These are phyloP conservation scores for Alethe diademata DNA, from an alignment of 2,113 vertebrate species.

Conservation along the genomic window DNA sequence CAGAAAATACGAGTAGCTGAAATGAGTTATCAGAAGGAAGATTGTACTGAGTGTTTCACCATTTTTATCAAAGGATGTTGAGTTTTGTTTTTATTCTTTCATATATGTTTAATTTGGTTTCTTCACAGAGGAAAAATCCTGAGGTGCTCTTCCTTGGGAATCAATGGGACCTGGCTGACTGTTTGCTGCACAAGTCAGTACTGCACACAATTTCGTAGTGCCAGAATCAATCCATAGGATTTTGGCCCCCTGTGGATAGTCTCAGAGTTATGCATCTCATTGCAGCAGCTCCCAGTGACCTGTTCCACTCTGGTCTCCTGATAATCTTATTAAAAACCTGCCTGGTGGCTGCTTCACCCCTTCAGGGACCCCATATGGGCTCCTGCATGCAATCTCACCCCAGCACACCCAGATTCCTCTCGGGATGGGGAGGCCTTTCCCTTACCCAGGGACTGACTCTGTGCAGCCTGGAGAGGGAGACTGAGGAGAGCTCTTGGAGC, in stretches of 20 bases:
- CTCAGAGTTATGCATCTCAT: not conserved
- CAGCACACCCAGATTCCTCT: not conserved
- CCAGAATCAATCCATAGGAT: not conserved
- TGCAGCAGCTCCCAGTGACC: not conserved
- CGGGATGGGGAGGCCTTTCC: accelerated
- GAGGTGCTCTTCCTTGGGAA: not conserved
- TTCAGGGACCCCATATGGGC: accelerated
- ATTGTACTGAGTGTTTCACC: not conserved
- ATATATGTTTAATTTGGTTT: not conserved
- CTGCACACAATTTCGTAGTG: not conserved
- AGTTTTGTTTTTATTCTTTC: not conserved
- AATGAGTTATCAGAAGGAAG: not conserved
- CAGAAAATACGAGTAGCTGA: not conserved
- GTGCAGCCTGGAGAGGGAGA: not conserved
- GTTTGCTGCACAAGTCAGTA: not conserved
- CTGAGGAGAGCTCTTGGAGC: not conserved
- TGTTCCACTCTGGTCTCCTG: not conserved
- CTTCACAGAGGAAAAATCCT: not conserved
- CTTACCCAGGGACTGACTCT: not conserved
- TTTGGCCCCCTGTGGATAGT: not conserved
- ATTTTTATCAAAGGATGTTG: not conserved
- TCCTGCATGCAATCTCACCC: not conserved
- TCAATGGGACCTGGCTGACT: not conserved
- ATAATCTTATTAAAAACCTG: not conserved
- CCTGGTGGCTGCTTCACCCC: not conserved